Conservation (phyloP, 2,797 vertebrate species). For the Cynodonichthys magdalenae region DNA sequence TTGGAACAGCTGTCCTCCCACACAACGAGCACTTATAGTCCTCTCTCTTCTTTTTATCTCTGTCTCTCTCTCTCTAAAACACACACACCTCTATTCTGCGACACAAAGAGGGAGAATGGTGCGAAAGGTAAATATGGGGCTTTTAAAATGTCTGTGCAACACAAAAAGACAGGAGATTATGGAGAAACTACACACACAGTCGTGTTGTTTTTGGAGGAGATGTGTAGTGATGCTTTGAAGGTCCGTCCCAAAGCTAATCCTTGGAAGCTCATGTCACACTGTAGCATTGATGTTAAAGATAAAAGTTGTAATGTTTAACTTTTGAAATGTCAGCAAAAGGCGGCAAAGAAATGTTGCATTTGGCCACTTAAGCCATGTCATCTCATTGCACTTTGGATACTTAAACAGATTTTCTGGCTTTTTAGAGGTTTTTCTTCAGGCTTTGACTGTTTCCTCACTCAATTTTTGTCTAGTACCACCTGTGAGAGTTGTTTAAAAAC, state of each 20-base stretch:
- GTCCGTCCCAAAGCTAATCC: conserved; percentile 25
- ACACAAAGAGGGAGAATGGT: conserved; percentile 70
- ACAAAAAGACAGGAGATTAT: conserved; percentile 78
- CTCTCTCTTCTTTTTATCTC: conserved; percentile 18
- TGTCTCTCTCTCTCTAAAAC: conserved; percentile 2
- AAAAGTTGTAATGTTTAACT: neutral
- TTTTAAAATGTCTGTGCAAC: conserved; percentile 83
- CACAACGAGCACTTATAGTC: conserved; percentile 46
- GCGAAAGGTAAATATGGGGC: conserved; percentile 86
- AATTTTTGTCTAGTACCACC: too few relatives aligned
- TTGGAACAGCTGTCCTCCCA: conserved; percentile 74
- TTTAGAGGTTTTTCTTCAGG: too few relatives aligned
- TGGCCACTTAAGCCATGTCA: neutral
- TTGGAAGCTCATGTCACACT: conserved; percentile 26
- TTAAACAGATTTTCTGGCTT: too few relatives aligned
- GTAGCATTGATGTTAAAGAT: conserved; percentile 1
- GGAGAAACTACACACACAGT: conserved; percentile 61
- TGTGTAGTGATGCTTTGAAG: conserved; percentile 21
- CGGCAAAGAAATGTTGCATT: neutral
- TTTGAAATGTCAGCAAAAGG: conserved; percentile 19
- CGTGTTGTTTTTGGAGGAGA: conserved; percentile 32
- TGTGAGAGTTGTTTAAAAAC: too few relatives aligned
- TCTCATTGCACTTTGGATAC: neutral
- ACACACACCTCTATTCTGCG: conserved; percentile 21
- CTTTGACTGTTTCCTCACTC: too few relatives aligned